Base-by-base conservation (phyloP, 2,797 vertebrate species). In the Salmo trutta region DNA sequence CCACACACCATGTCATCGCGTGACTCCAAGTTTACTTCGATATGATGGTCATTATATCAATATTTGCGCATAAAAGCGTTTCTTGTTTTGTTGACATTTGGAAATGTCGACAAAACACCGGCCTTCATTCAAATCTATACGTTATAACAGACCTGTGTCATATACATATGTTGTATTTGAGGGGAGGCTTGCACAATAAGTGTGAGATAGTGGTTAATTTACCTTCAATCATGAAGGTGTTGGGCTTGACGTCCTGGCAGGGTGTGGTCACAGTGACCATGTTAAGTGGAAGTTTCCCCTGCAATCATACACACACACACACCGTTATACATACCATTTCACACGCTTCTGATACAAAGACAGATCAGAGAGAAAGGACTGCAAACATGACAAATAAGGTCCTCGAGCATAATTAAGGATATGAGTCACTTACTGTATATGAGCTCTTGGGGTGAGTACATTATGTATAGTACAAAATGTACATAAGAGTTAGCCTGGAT, bases 141-240 rank as follows among this genome's bases (percentile, higher is more conserved):
- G 1, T 21, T 3, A 10, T 21, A 59, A 21, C 6, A 59, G 19
- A 64, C 59, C 41, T 64, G 59, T 64, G 12, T 64, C 59, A 24
- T 27, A 24, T 27, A 10, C 59, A 64, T 24, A 12, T 64, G n/a
- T n/a, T 21, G 59, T 64, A 24, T 24, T 21, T 21, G 59, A 21
- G 17, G 4, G 21, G 21, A 12, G 21, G 56, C 19, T 59, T n/a
- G 59, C 21, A 64, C 59, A 24, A 24, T 24, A 24, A 27, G 59
- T 10, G 21, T 12, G n/a, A n/a, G 6, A 59, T 6, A 67, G 73
- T 29, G 52, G 77, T 81, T n/a, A 36, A 77, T 86, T 52, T 90
- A 99, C 98, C 97, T 97, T 98, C 96, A 2, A 99, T 97, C 83
- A 96, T 91, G 82, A 99, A 99, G 0, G 97, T 97, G 87, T 95